phyloP scores from a whole-genome alignment of 2,888 invertebrate species.

The Thymelicus sylvestris region DNA sequence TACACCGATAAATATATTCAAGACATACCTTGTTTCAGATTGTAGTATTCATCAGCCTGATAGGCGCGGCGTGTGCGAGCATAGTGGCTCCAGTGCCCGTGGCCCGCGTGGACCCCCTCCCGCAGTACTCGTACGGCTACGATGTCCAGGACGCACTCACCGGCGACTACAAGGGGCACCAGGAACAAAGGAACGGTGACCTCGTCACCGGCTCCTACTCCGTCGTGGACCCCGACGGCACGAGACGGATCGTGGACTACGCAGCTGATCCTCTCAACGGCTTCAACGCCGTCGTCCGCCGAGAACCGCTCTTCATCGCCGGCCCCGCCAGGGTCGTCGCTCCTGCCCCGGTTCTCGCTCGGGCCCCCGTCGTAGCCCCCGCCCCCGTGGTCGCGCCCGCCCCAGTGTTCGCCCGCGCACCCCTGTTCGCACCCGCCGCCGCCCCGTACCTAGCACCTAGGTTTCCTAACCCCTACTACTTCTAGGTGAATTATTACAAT shows the following conservation, averaged over 20 bases:
- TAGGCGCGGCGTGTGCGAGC: constrained; percentile 68
- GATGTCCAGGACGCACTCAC: constrained; percentile 85
- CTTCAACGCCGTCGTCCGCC: constrained; percentile 84
- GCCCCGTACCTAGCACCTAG: constrained; percentile 58
- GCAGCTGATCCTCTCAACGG: constrained; percentile 83
- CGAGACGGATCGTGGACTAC: constrained; percentile 83
- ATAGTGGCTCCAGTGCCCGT: constrained; percentile 67
- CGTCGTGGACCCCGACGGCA: constrained; percentile 84
- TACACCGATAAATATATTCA: too few relatives aligned
- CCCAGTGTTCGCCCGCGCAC: constrained; percentile 50
- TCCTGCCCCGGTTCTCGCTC: constrained; percentile 57
- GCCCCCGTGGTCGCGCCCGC: constrained; percentile 51
- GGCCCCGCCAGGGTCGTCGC: constrained; percentile 57
- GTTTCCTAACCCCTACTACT: constrained; percentile 68
- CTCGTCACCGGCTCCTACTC: constrained; percentile 84
- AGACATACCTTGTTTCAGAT: constrained; percentile 56
- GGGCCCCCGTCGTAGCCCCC: constrained; percentile 54
- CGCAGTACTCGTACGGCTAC: constrained; percentile 85
- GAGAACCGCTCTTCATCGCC: constrained; percentile 72
- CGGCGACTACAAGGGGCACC: constrained; percentile 85
- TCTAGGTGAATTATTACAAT: constrained; percentile 80
- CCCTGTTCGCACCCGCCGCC: constrained; percentile 48
- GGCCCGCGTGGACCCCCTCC: constrained; percentile 71
- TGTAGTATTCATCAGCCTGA: constrained; percentile 78
- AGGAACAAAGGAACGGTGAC: constrained; percentile 83